These are phyloP conservation scores for Danaus plexippus DNA, from an alignment of 1,140 invertebrate genomes.

Conservation along the genomic window DNA sequence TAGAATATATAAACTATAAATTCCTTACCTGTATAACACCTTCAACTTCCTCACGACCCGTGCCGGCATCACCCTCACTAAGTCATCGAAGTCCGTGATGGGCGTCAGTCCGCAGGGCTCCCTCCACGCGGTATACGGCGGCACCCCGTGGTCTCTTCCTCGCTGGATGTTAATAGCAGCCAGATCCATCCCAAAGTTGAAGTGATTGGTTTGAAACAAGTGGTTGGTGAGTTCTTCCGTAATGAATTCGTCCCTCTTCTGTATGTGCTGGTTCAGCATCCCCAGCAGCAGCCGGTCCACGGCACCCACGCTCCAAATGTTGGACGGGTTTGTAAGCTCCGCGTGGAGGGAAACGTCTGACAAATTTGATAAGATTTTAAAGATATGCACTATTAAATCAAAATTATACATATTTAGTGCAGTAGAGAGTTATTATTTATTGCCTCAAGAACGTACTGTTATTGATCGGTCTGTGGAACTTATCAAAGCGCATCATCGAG, in stretches of 20 bases:
- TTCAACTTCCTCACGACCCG: constrained; percentile 77
- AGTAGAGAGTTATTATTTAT: not conserved
- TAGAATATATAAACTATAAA: too few relatives aligned
- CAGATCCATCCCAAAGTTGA: constrained; percentile 88
- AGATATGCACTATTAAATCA: constrained; percentile 1
- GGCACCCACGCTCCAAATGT: constrained; percentile 80
- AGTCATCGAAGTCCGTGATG: constrained; percentile 82
- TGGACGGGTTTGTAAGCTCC: constrained; percentile 78
- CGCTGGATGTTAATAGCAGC: constrained; percentile 92
- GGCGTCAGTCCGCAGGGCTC: constrained; percentile 83
- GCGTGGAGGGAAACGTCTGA: constrained; percentile 85
- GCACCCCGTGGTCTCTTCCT: constrained; percentile 91
- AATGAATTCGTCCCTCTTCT: constrained; percentile 87
- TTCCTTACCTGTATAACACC: constrained; percentile 73
- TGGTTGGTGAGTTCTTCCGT: constrained; percentile 88
- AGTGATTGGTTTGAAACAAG: constrained; percentile 83
- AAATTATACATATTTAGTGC: not conserved
- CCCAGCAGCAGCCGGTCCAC: constrained; percentile 85
- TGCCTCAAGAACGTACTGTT: constrained; percentile 73
- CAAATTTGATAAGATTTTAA: constrained; percentile 2
- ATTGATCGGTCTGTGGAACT: constrained; percentile 74
- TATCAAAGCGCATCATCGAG: constrained; percentile 77
- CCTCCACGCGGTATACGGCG: constrained; percentile 86
- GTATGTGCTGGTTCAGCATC: constrained; percentile 82
- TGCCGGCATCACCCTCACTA: constrained; percentile 79